Evolutionary conservation across 2,888 invertebrate species (phyloP).

Genomic region (Eutolmus rufibarbis): DNA sequence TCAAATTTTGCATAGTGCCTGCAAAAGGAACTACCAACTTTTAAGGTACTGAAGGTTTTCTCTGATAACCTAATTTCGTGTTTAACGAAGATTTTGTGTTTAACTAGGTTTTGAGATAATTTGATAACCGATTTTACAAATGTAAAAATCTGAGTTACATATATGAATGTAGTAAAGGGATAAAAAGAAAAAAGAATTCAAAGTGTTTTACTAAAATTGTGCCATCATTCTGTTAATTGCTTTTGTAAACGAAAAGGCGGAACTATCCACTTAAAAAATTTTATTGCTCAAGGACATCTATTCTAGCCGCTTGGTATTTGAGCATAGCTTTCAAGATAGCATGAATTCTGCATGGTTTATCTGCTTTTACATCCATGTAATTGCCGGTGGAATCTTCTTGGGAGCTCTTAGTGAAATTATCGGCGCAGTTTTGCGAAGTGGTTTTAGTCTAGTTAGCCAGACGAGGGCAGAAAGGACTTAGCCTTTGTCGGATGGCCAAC

Average conservation of each 20-base stretch:
- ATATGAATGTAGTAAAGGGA: too few species aligned
- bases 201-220: too few species aligned
- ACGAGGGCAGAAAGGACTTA: neutral
- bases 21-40: too few species aligned
- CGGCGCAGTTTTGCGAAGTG: neutral
- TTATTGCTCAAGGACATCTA: neutral
- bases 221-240: too few species aligned
- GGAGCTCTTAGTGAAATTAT: neutral
- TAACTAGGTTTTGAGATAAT: too few species aligned
- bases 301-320: neutral
- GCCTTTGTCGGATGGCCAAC: neutral
- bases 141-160: too few species aligned
- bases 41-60: too few species aligned
- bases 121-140: too few species aligned
- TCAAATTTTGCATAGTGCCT: too few species aligned
- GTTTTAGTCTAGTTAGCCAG: neutral
- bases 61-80: too few species aligned
- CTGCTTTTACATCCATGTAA: neutral
- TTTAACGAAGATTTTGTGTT: too few species aligned
- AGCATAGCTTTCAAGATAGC: neutral
- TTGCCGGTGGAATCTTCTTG: neutral
- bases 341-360: neutral
- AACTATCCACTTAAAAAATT: neutral
- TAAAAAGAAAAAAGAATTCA: too few species aligned
- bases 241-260: neutral